Evolutionary conservation across 1,140 invertebrate genomes (phyloP).

Genomic region (Probaryconus sp.): DNA sequence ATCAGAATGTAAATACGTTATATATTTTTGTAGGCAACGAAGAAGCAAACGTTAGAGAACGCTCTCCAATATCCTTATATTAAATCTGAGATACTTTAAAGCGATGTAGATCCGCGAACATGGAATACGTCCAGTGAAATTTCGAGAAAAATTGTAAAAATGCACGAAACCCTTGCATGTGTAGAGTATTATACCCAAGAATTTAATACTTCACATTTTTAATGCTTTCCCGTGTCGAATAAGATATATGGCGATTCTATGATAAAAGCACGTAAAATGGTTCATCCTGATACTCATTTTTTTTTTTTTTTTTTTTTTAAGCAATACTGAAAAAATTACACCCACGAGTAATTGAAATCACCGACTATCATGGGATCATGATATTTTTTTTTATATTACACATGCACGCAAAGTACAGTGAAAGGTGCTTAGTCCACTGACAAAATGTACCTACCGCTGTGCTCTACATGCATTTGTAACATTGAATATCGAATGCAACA

Average conservation of each 20-base stretch:
- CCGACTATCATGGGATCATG: too few species aligned
- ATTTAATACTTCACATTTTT: slow-evolving; percentile 58
- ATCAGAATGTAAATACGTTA: slow-evolving; percentile 54
- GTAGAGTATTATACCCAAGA: slow-evolving; percentile 35
- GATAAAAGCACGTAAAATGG: slow-evolving; percentile 33
- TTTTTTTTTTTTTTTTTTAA: too few species aligned
- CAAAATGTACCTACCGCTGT: too few species aligned
- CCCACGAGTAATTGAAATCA: too few species aligned
- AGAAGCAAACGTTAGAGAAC: slow-evolving; percentile 32
- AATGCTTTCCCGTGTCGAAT: slow-evolving; percentile 47
- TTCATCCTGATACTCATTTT: slow-evolving; percentile 37
- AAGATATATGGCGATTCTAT: slow-evolving; percentile 28
- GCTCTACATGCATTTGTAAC: too few species aligned
- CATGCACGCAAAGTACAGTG: too few species aligned
- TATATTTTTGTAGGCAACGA: slow-evolving; percentile 57
- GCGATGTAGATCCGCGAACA: slow-evolving; percentile 46
- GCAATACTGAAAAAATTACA: too few species aligned
- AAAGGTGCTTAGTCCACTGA: too few species aligned
- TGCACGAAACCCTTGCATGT: slow-evolving; percentile 29
- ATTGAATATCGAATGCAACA: too few species aligned
- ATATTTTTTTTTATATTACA: too few species aligned
- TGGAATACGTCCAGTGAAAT: slow-evolving; percentile 51
- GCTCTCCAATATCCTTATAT: slow-evolving; percentile 52
- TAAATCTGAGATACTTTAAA: slow-evolving; percentile 56
- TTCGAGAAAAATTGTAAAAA: slow-evolving; percentile 55